Evolutionary conservation across 2,888 invertebrate genomes (phyloP).

Genomic region (Anorthoa munda): DNA sequence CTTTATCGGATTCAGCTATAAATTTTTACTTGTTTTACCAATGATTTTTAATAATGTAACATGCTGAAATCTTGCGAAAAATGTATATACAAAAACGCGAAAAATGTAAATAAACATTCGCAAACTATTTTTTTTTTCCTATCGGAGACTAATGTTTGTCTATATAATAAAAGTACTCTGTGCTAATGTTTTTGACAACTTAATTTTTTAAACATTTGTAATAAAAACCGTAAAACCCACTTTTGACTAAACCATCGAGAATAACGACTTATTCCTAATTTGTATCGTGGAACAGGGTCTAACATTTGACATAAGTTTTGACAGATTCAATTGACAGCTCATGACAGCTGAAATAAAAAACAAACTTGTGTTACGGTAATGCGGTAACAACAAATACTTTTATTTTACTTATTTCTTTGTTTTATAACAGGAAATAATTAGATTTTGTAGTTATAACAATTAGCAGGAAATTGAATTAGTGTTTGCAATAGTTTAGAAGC

Average conservation of each 20-base stretch:
- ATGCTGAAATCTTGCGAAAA: neutral
- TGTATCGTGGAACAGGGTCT: slow-evolving; percentile 10
- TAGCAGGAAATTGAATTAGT: neutral
- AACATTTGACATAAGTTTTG: slow-evolving; percentile 7
- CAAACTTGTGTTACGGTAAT: slow-evolving; percentile 35
- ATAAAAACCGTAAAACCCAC: neutral
- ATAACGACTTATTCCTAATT: neutral
- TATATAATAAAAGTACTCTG: too few relatives aligned
- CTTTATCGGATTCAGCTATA: neutral
- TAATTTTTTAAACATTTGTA: neutral
- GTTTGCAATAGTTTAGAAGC: slow-evolving; percentile 9
- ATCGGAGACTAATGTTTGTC: neutral
- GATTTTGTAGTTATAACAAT: slow-evolving; percentile 13
- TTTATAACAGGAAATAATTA: slow-evolving; percentile 46
- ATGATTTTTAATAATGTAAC: neutral
- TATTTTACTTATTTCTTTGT: slow-evolving; percentile 20
- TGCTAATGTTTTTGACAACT: neutral
- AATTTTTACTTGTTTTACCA: neutral
- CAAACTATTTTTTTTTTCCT: neutral
- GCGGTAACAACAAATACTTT: slow-evolving; percentile 57
- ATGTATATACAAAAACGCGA: slow-evolving; percentile 1
- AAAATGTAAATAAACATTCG: slow-evolving; percentile 22
- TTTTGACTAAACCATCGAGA: slow-evolving; percentile 9
- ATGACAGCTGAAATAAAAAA: slow-evolving; percentile 52
- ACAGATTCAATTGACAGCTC: too few relatives aligned